Percentiles rank a stretch among this genome's conserved stretches.
These are phyloP conservation scores for Malthinus seriepunctatus DNA, from an alignment of 2,888 invertebrate genomes.

Conservation along the genomic window DNA sequence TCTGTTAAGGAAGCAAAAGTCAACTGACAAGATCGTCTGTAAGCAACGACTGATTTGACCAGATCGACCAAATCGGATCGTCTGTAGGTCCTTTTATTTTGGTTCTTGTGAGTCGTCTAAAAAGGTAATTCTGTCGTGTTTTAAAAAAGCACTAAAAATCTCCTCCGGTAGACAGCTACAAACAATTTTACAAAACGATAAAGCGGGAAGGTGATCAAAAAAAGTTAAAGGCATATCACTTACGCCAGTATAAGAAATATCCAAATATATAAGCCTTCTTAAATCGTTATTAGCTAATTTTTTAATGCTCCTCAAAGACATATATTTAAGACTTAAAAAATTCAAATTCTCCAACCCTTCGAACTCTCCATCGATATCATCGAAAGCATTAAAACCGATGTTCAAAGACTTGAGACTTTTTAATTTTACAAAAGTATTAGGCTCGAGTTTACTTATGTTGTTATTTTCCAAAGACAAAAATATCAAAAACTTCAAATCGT, in stretches of 20 bases:
- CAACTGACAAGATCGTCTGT: no score
- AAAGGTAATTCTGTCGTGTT: background rate
- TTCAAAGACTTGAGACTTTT: slow-evolving; percentile 3
- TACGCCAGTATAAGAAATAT: background rate
- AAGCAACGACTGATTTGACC: no score
- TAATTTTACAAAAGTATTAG: background rate
- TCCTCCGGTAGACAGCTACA: background rate
- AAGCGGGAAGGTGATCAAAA: slow-evolving; percentile 6
- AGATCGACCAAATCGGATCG: no score
- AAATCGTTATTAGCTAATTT: background rate
- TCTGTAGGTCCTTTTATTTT: no score
- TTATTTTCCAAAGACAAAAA: background rate
- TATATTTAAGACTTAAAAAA: background rate
- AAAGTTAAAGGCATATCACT: background rate
- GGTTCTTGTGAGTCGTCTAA: background rate
- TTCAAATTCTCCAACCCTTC: background rate
- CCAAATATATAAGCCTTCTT: background rate
- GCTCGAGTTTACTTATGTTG: background rate
- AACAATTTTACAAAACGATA: slow-evolving; percentile 1
- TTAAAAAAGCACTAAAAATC: background rate
- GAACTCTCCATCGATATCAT: background rate
- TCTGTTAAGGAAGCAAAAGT: no score
- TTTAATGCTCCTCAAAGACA: background rate
- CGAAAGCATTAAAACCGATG: background rate
- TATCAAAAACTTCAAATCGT: background rate